These are phyloP conservation scores for Micropoecilia bifurca DNA, from an alignment of 2,797 vertebrate genomes.

Conservation along the genomic window DNA sequence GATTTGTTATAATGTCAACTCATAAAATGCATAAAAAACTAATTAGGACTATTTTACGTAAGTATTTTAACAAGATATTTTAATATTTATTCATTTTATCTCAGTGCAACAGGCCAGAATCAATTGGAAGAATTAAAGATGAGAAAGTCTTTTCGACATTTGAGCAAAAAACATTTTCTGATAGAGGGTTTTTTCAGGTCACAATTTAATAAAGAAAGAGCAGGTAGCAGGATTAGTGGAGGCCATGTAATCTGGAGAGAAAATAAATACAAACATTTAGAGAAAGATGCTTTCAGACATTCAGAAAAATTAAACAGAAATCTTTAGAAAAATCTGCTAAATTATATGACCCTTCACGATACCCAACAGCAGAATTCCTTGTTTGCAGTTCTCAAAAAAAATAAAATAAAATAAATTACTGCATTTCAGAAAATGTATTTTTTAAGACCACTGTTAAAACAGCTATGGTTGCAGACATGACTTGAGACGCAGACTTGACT, in stretches of 20 bases:
- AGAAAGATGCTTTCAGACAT: neutral
- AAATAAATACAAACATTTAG: neutral
- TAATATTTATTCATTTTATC: neutral
- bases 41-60: neutral
- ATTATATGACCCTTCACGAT: neutral
- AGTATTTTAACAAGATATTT: neutral
- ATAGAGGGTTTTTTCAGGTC: neutral
- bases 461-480: neutral
- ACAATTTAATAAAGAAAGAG: neutral
- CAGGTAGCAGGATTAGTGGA: neutral
- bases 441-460: neutral
- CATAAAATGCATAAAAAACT: neutral
- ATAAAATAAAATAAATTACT: neutral
- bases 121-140: neutral
- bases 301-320: neutral
- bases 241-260: too few species aligned
- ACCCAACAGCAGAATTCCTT: neutral
- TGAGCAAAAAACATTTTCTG: neutral
- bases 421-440: neutral
- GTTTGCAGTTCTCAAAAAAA: neutral
- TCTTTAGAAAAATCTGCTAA: neutral
- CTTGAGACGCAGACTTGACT: neutral
- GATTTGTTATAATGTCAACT: neutral
- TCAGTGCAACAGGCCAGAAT: neutral
- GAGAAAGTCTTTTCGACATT: neutral